phyloP scores from a whole-genome alignment of 2,888 invertebrate species.

The Apamea crenata region DNA sequence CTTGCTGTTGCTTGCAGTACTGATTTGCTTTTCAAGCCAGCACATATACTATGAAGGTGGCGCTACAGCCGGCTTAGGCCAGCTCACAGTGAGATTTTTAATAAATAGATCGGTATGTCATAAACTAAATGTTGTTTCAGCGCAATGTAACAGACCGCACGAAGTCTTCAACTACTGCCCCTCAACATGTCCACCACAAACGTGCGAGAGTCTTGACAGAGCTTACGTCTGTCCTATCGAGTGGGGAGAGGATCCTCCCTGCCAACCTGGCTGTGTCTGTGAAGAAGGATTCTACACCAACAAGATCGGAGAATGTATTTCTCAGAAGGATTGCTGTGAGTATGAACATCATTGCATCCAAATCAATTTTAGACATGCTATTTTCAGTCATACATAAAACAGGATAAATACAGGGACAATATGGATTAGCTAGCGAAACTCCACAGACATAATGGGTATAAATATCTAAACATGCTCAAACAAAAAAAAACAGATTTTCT shows the following conservation, averaged over 20 bases:
- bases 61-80: too few species aligned
- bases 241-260: slow-evolving; percentile 15
- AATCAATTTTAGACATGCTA: not conserved
- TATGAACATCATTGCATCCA: not conserved
- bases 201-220: slow-evolving; percentile 63
- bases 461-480: too few species aligned
- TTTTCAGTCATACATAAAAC: not conserved
- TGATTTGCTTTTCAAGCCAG: too few species aligned
- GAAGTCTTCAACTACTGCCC: slow-evolving; percentile 64
- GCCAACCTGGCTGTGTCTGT: slow-evolving; percentile 47
- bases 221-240: slow-evolving; percentile 48
- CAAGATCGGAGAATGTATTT: slow-evolving; percentile 37
- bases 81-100: too few species aligned
- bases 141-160: slow-evolving; percentile 34
- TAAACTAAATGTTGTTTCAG: slow-evolving; percentile 19
- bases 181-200: slow-evolving; percentile 65
- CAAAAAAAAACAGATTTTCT: too few species aligned
- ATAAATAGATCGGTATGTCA: too few species aligned
- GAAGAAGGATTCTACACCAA: slow-evolving; percentile 47
- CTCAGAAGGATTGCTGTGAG: slow-evolving; percentile 49
- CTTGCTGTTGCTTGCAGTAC: too few species aligned
- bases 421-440: too few species aligned
- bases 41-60: too few species aligned
- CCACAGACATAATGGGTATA: too few species aligned
- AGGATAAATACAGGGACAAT: too few species aligned